Conservation (phyloP, 2,113 vertebrate genomes). For the Hiodon tergisus region DNA sequence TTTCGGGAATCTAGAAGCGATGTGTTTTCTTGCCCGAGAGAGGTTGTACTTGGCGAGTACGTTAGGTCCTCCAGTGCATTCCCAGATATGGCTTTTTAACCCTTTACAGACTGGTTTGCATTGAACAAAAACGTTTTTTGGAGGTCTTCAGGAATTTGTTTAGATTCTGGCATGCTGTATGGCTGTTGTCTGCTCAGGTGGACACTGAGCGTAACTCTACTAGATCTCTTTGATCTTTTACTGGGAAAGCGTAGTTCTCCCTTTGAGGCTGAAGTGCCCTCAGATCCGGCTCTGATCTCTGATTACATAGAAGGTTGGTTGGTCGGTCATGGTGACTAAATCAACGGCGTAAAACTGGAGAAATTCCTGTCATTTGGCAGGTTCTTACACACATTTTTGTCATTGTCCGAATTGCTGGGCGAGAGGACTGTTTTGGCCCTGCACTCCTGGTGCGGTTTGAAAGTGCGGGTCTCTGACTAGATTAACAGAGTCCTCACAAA, state of each 20-base stretch:
- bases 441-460: slow-evolving; percentile 64
- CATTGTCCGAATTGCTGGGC: slow-evolving; percentile 68
- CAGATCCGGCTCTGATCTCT: slow-evolving; percentile 29
- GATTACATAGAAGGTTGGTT: slow-evolving; percentile 43
- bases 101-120: not conserved
- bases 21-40: no score
- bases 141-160: not conserved
- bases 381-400: slow-evolving; percentile 71
- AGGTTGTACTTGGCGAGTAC: no score
- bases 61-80: no score
- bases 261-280: not conserved
- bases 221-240: not conserved
- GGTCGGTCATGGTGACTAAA: slow-evolving; percentile 53
- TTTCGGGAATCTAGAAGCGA: no score
- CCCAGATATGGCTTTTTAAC: not conserved
- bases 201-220: not conserved
- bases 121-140: not conserved
- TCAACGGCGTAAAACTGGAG: slow-evolving; percentile 69
- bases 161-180: not conserved
- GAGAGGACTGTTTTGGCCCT: slow-evolving; percentile 62
- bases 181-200: not conserved
- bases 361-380: slow-evolving; percentile 73
- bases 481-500: slow-evolving; percentile 61
- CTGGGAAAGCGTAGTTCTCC: not conserved
- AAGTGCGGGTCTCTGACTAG: slow-evolving; percentile 71